phyloP scores from a whole-genome alignment of 37 sponge, comb jelly and placozoan genomes.

The Petrosia ficiformis region DNA sequence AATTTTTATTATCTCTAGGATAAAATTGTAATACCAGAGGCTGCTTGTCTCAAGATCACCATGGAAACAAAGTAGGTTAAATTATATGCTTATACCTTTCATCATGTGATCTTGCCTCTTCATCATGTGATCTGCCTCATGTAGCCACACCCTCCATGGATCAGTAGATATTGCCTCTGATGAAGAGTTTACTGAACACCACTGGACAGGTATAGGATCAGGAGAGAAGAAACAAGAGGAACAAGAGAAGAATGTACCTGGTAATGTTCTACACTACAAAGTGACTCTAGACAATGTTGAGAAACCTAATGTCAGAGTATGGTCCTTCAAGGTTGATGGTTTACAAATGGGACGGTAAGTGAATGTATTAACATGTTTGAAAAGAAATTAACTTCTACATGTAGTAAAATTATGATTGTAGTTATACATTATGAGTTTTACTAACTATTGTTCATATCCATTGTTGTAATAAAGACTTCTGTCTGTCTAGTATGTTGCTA shows the following conservation, averaged over 20 bases:
- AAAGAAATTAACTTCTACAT: no score
- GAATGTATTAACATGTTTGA: no score
- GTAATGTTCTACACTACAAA: conserved; percentile 49
- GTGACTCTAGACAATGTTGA: conserved; percentile 14
- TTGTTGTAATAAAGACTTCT: no score
- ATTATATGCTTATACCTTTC: background rate
- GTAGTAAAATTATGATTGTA: no score
- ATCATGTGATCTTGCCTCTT: background rate
- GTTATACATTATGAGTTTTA: no score
- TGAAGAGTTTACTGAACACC: background rate
- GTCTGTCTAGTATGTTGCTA: no score
- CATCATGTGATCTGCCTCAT: background rate
- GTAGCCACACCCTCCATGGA: conserved; percentile 21
- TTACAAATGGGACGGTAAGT: conserved; percentile 70
- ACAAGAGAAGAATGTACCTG: background rate
- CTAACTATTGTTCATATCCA: no score
- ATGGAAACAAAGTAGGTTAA: conserved; percentile 51
- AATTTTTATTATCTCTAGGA: conserved; percentile 5
- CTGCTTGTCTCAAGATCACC: conserved; percentile 6
- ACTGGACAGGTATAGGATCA: background rate
- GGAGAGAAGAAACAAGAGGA: background rate
- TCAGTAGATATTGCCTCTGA: conserved; percentile 8
- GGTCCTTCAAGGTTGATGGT: conserved; percentile 47
- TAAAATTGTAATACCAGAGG: conserved; percentile 6
- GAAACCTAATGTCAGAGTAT: conserved; percentile 23